Base-by-base conservation (phyloP, 2,888 invertebrate genomes). In the Athrips mouffetella region DNA sequence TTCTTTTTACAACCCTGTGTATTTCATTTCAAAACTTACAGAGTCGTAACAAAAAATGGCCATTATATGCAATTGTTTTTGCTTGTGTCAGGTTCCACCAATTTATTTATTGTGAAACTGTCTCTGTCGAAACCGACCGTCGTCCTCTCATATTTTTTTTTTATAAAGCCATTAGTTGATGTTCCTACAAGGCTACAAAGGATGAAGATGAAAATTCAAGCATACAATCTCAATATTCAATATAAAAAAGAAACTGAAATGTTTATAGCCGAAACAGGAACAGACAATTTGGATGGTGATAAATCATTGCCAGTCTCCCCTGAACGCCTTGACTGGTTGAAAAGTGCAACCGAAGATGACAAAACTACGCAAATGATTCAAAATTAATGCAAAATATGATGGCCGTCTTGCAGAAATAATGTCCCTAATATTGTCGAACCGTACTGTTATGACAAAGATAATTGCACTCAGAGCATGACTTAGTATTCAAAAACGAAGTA, bases 171-270 rank as follows among this genome's bases (percentile, higher is more conserved):
- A 13, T 41, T 50, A 33, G 40, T n/a, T 11, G 46, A 50, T 11
- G 41, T 46, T n/a, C 37, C 35, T 8, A 37, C 45, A 10, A 35
- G 44, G 11, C 29, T 49, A 16, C 45, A 49, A 31, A 31, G 49
- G 25, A 54, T 60, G 51, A 58, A 55, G 54, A 44, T 60, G 3
- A 49, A 41, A 44, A 44, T 59, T 37, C 57, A 59, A 47, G 15
- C 39, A 1, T 57, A 57, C 48, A 23, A 40, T 49, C 20, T 60
- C 31, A 48, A 48, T 37, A 57, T 61, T 4, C 18, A 48, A 25
- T 58, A 58, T 44, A 53, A 49, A 10, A 50, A 45, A 47, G 55
- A 55, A 45, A 42, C 20, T 30, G 29, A 58, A 2, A 48, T 61
- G 45, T 61, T 50, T 30, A 55, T 61, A 50, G 51, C 59, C 21